Percentiles rank a stretch among this genome's conserved stretches.
These are phyloP conservation scores for Tetraodon nigroviridis DNA, from an alignment of 2,113 vertebrate genomes.

Conservation along the genomic window DNA sequence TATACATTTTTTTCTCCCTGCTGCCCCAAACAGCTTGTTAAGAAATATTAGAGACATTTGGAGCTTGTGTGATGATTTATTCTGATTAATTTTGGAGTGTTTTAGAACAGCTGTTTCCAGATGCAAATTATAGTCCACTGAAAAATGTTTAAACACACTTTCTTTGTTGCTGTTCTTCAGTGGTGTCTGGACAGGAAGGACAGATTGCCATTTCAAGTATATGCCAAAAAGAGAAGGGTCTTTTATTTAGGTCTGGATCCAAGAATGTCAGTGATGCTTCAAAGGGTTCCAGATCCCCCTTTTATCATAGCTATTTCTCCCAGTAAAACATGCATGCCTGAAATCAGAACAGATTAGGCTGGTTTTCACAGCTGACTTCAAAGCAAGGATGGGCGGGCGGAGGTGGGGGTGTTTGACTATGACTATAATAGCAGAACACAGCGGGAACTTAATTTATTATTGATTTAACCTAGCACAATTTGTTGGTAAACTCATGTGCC, in stretches of 20 bases:
- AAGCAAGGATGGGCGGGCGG: constrained; percentile 33
- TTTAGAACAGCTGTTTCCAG: not conserved
- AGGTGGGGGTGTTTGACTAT: not conserved
- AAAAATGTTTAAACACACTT: not conserved
- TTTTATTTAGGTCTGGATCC: constrained; percentile 42
- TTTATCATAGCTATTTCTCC: constrained; percentile 46
- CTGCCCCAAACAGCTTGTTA: too few species aligned
- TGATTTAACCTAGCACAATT: constrained; percentile 21
- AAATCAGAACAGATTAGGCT: constrained; percentile 66
- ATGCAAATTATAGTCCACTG: not conserved
- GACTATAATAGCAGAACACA: constrained; percentile 38
- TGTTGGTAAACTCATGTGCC: not conserved
- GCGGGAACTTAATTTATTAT: constrained; percentile 41
- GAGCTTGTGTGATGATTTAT: not conserved
- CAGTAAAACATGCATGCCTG: constrained; percentile 55
- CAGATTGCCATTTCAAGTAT: constrained; percentile 28
- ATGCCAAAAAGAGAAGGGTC: constrained; percentile 11
- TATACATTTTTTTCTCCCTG: not conserved
- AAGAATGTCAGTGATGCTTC: constrained; percentile 49
- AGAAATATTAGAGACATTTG: constrained; percentile 8
- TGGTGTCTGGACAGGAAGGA: not conserved
- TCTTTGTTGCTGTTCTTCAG: not conserved
- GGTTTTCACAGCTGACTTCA: constrained; percentile 60
- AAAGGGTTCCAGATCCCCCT: constrained; percentile 49
- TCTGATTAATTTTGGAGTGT: too few species aligned